A percentile compares a stretch with the other conserved stretches of the same genome.
These are phyloP conservation scores for Drosophila pseudoananassae DNA, from an alignment of 1,140 invertebrate species.

Conservation along the genomic window DNA sequence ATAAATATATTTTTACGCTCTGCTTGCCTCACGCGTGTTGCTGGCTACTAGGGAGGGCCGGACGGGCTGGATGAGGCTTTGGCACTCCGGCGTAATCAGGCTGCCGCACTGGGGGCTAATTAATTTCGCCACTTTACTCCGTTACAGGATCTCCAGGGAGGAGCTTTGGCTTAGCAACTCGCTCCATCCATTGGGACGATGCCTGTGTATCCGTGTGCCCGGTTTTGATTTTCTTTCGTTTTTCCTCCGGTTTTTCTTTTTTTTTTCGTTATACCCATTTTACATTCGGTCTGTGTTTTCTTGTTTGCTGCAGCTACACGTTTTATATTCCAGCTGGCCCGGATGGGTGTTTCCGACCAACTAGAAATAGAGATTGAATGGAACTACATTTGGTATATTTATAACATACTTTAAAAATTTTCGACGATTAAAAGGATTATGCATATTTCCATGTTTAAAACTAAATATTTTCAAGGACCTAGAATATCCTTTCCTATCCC, in stretches of 20 bases:
- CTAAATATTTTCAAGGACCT: background rate
- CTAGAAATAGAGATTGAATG: background rate
- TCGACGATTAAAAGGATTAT: no score
- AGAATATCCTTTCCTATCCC: no score
- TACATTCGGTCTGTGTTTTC: slow-evolving; percentile 50
- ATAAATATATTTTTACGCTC: slow-evolving; percentile 73
- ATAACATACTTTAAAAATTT: no score
- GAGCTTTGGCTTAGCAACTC: slow-evolving; percentile 37
- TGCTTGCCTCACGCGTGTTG: slow-evolving; percentile 47
- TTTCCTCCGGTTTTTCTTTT: slow-evolving; percentile 9
- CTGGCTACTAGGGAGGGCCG: slow-evolving; percentile 2
- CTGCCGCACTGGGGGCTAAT: slow-evolving; percentile 80
- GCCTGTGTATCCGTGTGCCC: slow-evolving; percentile 42
- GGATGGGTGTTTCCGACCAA: slow-evolving; percentile 16
- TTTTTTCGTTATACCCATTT: slow-evolving; percentile 7
- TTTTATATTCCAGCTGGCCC: slow-evolving; percentile 14
- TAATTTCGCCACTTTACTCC: slow-evolving; percentile 81
- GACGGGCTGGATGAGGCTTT: slow-evolving; percentile 8
- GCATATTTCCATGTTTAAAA: background rate
- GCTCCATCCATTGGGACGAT: background rate
- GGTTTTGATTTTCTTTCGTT: slow-evolving; percentile 39
- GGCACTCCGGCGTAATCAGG: slow-evolving; percentile 69
- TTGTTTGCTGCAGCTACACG: slow-evolving; percentile 43
- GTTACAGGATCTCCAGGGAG: slow-evolving; percentile 62
- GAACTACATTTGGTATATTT: no score